Base-by-base conservation (phyloP, 2,113 vertebrate genomes). In the Dolichotis patagonum region DNA sequence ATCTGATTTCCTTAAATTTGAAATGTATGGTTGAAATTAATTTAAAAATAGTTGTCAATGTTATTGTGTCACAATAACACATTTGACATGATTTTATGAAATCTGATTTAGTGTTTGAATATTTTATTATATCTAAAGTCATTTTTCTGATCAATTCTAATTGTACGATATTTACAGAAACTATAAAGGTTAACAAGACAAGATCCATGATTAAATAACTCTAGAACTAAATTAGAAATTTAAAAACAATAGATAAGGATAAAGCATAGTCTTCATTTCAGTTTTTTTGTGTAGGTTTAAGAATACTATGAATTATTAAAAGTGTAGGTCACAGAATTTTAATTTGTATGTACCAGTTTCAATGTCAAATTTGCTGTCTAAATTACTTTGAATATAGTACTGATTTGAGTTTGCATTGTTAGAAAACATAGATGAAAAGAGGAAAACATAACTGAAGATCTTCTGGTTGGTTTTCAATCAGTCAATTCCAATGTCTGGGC, bases 71-170 rank as follows among this genome's bases (percentile, higher is more conserved):
- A 83, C 67, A 30, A 56, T 13, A 95, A 30, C 24, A 54, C 78
- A 52, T 86, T 83, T 84, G 62, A 92, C 38, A 83, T 84, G 13
- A 92, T 30, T 58, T 96, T 86, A 86, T 92, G 91, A 95, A 86
- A 95, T 71, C 13, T 95, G 87, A 94, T 52, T 94, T 91, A 63
- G 56, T 92, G 19, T 71, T 86, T 69, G 83, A 89, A 12, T 54
- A 73, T 86, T 93, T 60, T 73, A 20, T 58, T 80, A 13, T 49
- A 2, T 12, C 12, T 81, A n/a, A 65, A 30, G 28, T 92, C 73
- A 78, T 83, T 83, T 19, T 60, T 73, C 65, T 84, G 38, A 92
- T 87, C 38, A 96, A 92, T 87, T 89, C 73, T 77, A 87, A 60
- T 32, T 26, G 52, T 52, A 71, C 0, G 78, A n/a, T 24, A 78